Evolutionary conservation across 2,797 vertebrate species (phyloP).

Genomic region (Ambastaia sidthimunki): DNA sequence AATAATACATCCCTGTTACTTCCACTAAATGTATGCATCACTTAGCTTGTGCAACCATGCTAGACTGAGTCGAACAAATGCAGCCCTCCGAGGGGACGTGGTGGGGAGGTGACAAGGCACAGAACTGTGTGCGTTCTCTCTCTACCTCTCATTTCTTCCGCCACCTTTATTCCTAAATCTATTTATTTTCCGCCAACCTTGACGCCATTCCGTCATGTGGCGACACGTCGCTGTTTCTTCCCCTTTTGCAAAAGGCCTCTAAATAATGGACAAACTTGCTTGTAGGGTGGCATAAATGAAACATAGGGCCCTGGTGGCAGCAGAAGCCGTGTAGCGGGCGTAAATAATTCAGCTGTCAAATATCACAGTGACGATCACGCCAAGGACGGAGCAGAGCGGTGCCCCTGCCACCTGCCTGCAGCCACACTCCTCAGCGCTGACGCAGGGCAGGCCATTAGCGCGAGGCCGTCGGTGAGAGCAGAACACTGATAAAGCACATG

Average conservation of each 20-base stretch:
- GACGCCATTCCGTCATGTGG: slow-evolving; percentile 63
- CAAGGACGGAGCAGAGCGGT: slow-evolving; percentile 65
- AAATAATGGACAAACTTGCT: slow-evolving; percentile 86
- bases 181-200: slow-evolving; percentile 42
- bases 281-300: slow-evolving; percentile 86
- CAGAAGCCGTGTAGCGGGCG: slow-evolving; percentile 71
- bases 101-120: slow-evolving; percentile 75
- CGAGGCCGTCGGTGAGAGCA: slow-evolving; percentile 44
- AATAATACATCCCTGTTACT: slow-evolving; percentile 83
- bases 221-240: slow-evolving; percentile 80
- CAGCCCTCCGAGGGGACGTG: slow-evolving; percentile 76
- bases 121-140: slow-evolving; percentile 71
- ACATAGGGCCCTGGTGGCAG: slow-evolving; percentile 82
- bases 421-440: slow-evolving; percentile 31
- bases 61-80: slow-evolving; percentile 74
- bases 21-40: slow-evolving; percentile 72
- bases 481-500: slow-evolving; percentile 45
- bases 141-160: slow-evolving; percentile 61
- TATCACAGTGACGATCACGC: slow-evolving; percentile 76
- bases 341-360: slow-evolving; percentile 81
- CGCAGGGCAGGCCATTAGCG: slow-evolving; percentile 52
- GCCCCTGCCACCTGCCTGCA: slow-evolving; percentile 69
- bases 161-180: slow-evolving; percentile 26
- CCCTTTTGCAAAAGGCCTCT: slow-evolving; percentile 78
- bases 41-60: slow-evolving; percentile 69